phyloP scores from a whole-genome alignment of 2,888 invertebrate genomes.

The Aquatica leii region DNA sequence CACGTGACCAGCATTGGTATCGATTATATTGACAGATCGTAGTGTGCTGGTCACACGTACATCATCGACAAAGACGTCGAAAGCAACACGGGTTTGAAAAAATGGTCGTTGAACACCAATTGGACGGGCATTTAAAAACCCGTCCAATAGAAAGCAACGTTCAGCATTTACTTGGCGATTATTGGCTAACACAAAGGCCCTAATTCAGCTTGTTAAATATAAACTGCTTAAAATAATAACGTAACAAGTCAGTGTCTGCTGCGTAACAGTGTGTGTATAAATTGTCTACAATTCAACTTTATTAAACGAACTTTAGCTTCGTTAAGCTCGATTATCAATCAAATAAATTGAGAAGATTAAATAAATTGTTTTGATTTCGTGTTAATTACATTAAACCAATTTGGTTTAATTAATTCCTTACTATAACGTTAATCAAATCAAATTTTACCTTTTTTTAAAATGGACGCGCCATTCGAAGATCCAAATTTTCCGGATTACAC shows the following conservation, averaged over 20 bases:
- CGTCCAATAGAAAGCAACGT: slow-evolving; percentile 30
- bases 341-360: slow-evolving; percentile 53
- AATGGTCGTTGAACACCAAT: background rate
- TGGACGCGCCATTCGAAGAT: slow-evolving; percentile 81
- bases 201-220: slow-evolving; percentile 62
- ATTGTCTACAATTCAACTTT: slow-evolving; percentile 51
- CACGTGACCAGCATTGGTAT: slow-evolving; percentile 43
- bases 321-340: slow-evolving; percentile 51
- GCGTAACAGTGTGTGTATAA: slow-evolving; percentile 52
- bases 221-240: slow-evolving; percentile 63
- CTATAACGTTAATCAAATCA: slow-evolving; percentile 25
- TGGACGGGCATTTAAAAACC: slow-evolving; percentile 25
- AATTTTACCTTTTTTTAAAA: slow-evolving; percentile 57
- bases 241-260: slow-evolving; percentile 59
- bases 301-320: slow-evolving; percentile 38
- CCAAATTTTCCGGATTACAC: slow-evolving; percentile 81
- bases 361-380: slow-evolving; percentile 57
- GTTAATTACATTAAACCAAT: slow-evolving; percentile 46
- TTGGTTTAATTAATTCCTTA: slow-evolving; percentile 42
- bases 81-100: too few relatives aligned
- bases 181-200: slow-evolving; percentile 32
- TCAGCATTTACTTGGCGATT: slow-evolving; percentile 22
- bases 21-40: slow-evolving; percentile 29
- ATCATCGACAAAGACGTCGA: slow-evolving; percentile 25
- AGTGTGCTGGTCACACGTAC: slow-evolving; percentile 34